Evolutionary conservation across 2,113 vertebrate species (phyloP), one percentile per base, ranked within the genome.

Genomic region (Mustela nigripes): DNA sequence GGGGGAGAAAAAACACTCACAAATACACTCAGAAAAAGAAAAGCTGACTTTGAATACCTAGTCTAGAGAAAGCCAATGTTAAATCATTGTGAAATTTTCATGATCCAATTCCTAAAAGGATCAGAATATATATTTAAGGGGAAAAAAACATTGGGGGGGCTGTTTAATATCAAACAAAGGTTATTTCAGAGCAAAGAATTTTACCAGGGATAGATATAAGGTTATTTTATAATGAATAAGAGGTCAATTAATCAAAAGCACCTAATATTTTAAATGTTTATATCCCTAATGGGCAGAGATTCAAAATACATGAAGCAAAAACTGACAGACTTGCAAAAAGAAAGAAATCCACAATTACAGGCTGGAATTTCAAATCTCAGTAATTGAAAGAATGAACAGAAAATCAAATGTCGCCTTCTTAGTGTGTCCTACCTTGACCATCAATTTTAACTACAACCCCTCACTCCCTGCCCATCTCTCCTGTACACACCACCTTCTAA

Each of bases 161-260:
- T 93, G 73, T 74, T 97, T 96, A 82, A 58, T 94, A 73, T 83
- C 60, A 87, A 76, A 81, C 67, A 58, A 96, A 94, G n/a, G 56
- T 93, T 50, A 62, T 92, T 89, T 97, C 71, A 86, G 50, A 92
- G n/a, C 42, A 95, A 93, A 96, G 26, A 89, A 33, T 96, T 84
- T 90, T 83, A 82, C 24, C 50, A 82, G 15, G 39, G 31, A 81
- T 45, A 79, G 85, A 87, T 63, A 82, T 26, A 74, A 60, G 3
- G 24, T 79, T 31, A 93, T 65, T 48, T 84, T 69, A 91, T 53
- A 89, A 81, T 78, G 63, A 78, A 28, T 56, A 90, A 82, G 39
- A 31, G 5, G 26, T 82, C 45, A 78, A 26, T 74, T 85, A 96
- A 48, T 62, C 26, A 79, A 91, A 21, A 91, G 22, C 31, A 85